Evolutionary conservation across 2,113 vertebrate genomes (phyloP), one percentile per base, ranked within the genome.

Genomic region (Microcebus tavaratra): DNA sequence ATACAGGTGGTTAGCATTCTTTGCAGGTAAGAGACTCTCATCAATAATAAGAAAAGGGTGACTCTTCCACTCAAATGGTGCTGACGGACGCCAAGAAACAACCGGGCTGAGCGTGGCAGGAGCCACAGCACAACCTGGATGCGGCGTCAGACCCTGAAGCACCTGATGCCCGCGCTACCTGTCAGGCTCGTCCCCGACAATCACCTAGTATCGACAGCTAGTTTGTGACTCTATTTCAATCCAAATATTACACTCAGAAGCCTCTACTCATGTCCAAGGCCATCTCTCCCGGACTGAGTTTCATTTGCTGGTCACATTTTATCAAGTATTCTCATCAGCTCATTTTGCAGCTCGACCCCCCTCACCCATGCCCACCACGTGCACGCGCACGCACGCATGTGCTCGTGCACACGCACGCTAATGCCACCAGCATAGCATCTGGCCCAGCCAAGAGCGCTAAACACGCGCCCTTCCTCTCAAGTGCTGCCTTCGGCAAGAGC

Each of bases 41-140:
- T 39, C 70, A 70, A 5, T 34, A n/a, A 18, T 59, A 25, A 88
- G 36, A 42, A 45, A 73, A 73, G 67, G 29, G 13, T 21, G n/a
- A 63, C 55, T 12, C 8, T 12, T 45, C 55, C 50, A n/a, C 45
- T 21, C 34, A 67, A 53, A 67, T 25, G 34, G 34, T 8, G 25
- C 29, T 48, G 27, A 12, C 12, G 25, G 39, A 8, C 14, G 8
- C 39, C 34, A 73, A 39, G 6, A 72, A 8, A 3, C 13, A 61
- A 14, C 23, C 0, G 18, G 21, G 2, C 45, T 21, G 8, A 25
- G 11, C 0, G 9, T 34, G 36, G 15, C 65, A 21, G 27, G 48
- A 45, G 31, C 6, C 45, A 31, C 9, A n/a, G 29, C 29, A 42
- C 11, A 57, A 57, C 50, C 21, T 36, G 2, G 1, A 29, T 3